Evolutionary conservation across 2,113 vertebrate genomes (phyloP), one percentile per base, ranked within the genome.

Genomic region (Platichthys stellatus): DNA sequence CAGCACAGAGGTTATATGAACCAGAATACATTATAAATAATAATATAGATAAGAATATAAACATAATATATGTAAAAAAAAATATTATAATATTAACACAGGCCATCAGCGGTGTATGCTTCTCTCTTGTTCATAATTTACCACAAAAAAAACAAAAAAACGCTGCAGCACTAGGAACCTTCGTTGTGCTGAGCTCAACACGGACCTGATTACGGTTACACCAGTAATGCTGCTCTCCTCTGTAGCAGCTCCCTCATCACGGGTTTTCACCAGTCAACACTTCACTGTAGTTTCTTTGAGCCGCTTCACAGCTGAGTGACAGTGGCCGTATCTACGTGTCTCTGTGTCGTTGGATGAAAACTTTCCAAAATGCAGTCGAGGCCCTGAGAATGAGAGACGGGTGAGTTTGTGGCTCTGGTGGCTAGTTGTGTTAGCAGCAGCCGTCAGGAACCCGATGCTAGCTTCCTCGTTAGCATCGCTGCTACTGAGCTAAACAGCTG

Each of bases 321-420:
- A 86, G 54, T 7, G 31, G 24, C 61, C 12, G 35, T 12, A 26
- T 20, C 14, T 53, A 0, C 20, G 28, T 40, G 54, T 53, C 20
- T 20, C 20, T 26, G 24, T 28, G 63, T 23, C 63, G 17, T 23
- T 17, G 21, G 10, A 23, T 3, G 40, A 26, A 20, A 21, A 40
- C 21, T 24, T 7, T 47, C 6, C 12, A 8, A 23, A 11, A 38
- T 64, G 67, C 71, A 53, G 53, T 60, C 43, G 78, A 83, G 60
- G 57, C 21, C 20, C 23, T 53, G n/a, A 89, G 76, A 72, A 93
- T 93, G 91, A 90, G 82, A 89, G 86, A 78, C 82, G 67, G 91
- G 92, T 93, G 69, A 92, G 91, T 91, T 54, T 77, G 64, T 67
- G 63, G 40, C 40, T 24, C 53, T 67, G 72, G 63, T 71, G 49